phyloP scores from a whole-genome alignment of 1,140 invertebrate genomes.

The Calephelis nemesis region DNA sequence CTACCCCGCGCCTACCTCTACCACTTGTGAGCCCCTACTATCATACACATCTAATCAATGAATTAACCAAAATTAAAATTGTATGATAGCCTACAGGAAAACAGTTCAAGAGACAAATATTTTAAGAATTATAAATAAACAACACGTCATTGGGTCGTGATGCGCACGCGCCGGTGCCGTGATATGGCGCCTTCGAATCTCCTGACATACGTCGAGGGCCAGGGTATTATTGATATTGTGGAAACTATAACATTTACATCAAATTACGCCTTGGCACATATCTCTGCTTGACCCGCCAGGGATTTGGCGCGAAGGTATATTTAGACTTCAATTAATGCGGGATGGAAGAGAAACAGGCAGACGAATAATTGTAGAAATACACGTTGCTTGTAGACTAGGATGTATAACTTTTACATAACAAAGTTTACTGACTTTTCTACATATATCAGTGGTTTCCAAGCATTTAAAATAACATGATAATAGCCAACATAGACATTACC shows the following conservation, averaged over 20 bases:
- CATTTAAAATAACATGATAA: too few species aligned
- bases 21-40: background rate
- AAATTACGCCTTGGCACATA: too few species aligned
- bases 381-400: too few species aligned
- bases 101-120: slow-evolving; percentile 24
- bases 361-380: too few species aligned
- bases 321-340: too few species aligned
- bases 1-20: background rate
- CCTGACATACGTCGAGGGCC: slow-evolving; percentile 30
- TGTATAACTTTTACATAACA: too few species aligned
- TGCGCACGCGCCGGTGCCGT: slow-evolving; percentile 50
- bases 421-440: too few species aligned
- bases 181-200: slow-evolving; percentile 50
- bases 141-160: slow-evolving; percentile 52
- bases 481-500: too few species aligned
- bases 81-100: background rate
- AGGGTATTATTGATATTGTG: slow-evolving; percentile 32
- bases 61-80: slow-evolving; percentile 17
- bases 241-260: slow-evolving; percentile 16
- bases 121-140: slow-evolving; percentile 50
- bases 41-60: slow-evolving; percentile 39
- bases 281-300: too few species aligned
- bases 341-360: too few species aligned
- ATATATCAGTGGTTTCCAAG: too few species aligned
- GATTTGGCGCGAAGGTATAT: too few species aligned